Evolutionary conservation across 2,113 vertebrate species (phyloP).

Genomic region (Xerus inauris): DNA sequence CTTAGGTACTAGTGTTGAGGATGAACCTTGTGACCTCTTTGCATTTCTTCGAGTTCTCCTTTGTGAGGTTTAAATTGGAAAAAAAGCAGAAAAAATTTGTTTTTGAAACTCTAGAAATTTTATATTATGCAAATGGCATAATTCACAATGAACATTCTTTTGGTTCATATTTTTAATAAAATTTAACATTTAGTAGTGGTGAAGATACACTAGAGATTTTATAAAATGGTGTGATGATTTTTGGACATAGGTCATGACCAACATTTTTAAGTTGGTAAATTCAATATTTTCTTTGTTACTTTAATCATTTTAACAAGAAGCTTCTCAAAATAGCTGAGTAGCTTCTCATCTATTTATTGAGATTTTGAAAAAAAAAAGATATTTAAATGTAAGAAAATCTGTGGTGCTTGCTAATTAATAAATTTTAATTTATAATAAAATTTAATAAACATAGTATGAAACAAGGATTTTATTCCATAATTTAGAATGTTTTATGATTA

Average conservation of each 20-base stretch:
- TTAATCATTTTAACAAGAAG: conserved; percentile 1
- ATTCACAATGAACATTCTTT: conserved; percentile 29
- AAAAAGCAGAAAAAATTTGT: neutral
- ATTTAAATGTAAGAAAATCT: neutral
- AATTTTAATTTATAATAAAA: too few species aligned
- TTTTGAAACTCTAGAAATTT: conserved; percentile 24
- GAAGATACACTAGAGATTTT: conserved; percentile 18
- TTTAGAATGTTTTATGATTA: conserved; percentile 26
- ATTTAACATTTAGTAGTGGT: neutral
- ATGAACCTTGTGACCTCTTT: neutral
- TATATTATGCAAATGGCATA: neutral
- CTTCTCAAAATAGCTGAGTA: neutral
- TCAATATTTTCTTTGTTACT: neutral
- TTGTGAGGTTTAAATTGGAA: conserved; percentile 11
- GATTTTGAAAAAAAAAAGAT: neutral
- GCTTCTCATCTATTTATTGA: neutral
- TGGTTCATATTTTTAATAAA: neutral
- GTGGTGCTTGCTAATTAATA: neutral
- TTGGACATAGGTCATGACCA: neutral
- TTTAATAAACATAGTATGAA: neutral
- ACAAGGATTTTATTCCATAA: neutral
- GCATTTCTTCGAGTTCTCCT: conserved; percentile 33
- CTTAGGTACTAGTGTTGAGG: neutral
- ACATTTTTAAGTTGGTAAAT: conserved; percentile 26
- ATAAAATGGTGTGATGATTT: neutral